Evolutionary conservation across 1,140 invertebrate species (phyloP).

Genomic region (Diachasmimorpha longicaudata): DNA sequence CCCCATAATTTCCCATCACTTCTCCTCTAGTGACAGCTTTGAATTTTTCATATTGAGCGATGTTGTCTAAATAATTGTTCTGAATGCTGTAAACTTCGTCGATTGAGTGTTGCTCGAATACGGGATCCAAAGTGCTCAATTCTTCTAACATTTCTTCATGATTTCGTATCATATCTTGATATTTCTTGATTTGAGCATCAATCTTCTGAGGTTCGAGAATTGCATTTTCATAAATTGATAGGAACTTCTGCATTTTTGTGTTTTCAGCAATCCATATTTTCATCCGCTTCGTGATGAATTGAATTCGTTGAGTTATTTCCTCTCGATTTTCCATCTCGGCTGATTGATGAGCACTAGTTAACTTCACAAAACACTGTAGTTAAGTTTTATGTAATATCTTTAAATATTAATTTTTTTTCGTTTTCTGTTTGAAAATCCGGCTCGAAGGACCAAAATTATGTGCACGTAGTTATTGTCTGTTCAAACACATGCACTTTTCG

Average conservation of each 20-base stretch:
- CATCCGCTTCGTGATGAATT: not conserved
- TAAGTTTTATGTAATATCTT: too few relatives aligned
- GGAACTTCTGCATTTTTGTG: not conserved
- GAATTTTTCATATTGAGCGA: not conserved
- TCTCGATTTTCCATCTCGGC: not conserved
- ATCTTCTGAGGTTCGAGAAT: not conserved
- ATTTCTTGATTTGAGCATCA: not conserved
- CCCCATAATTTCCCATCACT: not conserved
- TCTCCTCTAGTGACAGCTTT: not conserved
- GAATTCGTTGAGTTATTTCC: not conserved
- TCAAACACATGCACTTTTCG: too few relatives aligned
- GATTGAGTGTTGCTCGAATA: not conserved
- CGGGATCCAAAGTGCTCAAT: not conserved
- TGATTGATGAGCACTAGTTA: too few relatives aligned
- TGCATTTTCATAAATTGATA: not conserved
- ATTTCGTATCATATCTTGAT: not conserved
- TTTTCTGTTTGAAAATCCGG: too few relatives aligned
- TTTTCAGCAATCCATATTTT: not conserved
- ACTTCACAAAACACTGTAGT: too few relatives aligned
- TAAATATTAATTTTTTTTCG: too few relatives aligned
- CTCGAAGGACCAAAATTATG: too few relatives aligned
- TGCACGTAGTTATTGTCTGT: too few relatives aligned
- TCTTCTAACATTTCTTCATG: not conserved
- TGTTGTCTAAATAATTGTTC: not conserved
- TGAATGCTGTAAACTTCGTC: not conserved